Evolutionary conservation across 2,113 vertebrate species (phyloP), one percentile per base, ranked within the genome.

Genomic region (Micronycteris hirsuta): DNA sequence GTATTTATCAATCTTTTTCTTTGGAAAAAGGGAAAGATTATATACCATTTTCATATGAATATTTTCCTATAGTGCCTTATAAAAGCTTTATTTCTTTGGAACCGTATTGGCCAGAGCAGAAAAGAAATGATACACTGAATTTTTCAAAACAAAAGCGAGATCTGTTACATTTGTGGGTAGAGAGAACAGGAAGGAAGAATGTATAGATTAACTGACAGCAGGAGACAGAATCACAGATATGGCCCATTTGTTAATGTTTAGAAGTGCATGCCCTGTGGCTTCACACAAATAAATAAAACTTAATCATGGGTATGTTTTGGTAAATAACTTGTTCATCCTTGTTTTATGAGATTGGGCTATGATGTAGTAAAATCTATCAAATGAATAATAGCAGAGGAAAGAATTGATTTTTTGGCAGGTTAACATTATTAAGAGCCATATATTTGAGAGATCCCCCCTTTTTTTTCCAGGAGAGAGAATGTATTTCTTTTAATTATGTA

Each of bases 221-320:
- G 19, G 71, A 95, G 17, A 68, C 36, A 94, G 49, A 86, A 76
- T 84, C 86, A 47, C 15, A 86, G 45, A 47, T 9, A 22, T 4
- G 41, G 36, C 15, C 33, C 33, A 89, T 94, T 95, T 89, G 43
- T 76, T 96, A 68, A 84, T 43, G 7, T 95, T 97, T 96, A 13
- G 45, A 93, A 94, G 41, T 80, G 2, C 65, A 58, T 94, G 33
- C 67, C 41, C 86, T 91, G 22, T 61, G 56, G 73, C 17, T 97
- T 96, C 91, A 76, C 68, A n/a, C 28, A 74, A 90, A 97, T 61
- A 97, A 97, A 77, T 97, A 94, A 96, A 90, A 97, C 45, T 96
- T 96, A 96, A 95, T 95, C 78, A 52, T 61, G 38, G 73, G 68
- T 95, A 47, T 65, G 3, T 95, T 91, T 96, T 96, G 61, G 91